Evolutionary conservation across 2,797 vertebrate species (phyloP).

Genomic region (Champsocephalus gunnari): DNA sequence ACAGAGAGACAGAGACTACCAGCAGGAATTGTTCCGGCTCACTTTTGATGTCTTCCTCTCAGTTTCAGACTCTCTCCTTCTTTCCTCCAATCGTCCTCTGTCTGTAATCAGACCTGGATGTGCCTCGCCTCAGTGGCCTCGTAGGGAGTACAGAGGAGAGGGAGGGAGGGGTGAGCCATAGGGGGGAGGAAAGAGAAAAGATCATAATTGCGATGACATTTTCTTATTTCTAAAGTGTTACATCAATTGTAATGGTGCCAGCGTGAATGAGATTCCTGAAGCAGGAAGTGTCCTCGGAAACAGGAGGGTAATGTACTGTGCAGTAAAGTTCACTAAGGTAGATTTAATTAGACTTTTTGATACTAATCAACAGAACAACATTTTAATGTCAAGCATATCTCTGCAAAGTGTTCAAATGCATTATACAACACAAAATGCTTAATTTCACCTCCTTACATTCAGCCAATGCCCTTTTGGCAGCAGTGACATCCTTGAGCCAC

Average conservation of each 20-base stretch:
- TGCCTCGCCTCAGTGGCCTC: slow-evolving; percentile 49
- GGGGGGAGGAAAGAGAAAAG: slow-evolving; percentile 44
- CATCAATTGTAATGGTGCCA: background rate
- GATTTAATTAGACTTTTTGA: background rate
- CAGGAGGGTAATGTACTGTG: background rate
- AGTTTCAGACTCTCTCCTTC: slow-evolving; percentile 23
- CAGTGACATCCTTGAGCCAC: background rate
- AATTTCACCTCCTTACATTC: background rate
- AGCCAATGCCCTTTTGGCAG: background rate
- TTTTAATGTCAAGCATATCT: background rate
- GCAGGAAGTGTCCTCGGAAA: background rate
- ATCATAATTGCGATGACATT: slow-evolving; percentile 69
- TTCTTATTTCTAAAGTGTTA: slow-evolving; percentile 19
- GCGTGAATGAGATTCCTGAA: background rate
- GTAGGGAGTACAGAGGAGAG: slow-evolving; percentile 34
- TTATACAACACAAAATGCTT: background rate
- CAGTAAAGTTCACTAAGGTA: background rate
- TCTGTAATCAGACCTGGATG: slow-evolving; percentile 64
- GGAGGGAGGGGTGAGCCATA: slow-evolving; percentile 5
- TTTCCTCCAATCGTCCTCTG: slow-evolving; percentile 46
- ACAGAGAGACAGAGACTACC: too few species aligned
- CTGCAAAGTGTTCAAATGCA: background rate
- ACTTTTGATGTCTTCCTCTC: slow-evolving; percentile 31
- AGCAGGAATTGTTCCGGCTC: slow-evolving; percentile 35
- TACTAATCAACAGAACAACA: background rate